phyloP scores from a whole-genome alignment of 2,888 invertebrate species.

The Lithophane semibrunnea region DNA sequence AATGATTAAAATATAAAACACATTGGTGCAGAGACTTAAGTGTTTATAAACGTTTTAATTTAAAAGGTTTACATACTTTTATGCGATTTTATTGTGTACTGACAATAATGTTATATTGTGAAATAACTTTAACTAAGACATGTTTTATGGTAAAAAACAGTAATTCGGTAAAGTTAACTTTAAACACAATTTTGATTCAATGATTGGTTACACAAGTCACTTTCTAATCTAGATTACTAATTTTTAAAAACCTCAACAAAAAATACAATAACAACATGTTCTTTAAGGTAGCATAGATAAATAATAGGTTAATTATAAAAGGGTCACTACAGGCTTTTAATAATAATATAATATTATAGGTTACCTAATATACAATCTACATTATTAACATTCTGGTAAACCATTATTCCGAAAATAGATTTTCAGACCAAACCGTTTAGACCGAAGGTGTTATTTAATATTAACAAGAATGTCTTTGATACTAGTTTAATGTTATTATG shows the following conservation, averaged over 20 bases:
- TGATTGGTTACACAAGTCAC: neutral
- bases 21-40: neutral
- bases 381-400: conserved; percentile 52
- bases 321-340: conserved; percentile 15
- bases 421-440: conserved; percentile 31
- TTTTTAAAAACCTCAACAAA: too few species aligned
- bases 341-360: neutral
- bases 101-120: conserved; percentile 2
- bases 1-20: conserved; percentile 25
- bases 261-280: neutral
- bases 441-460: conserved; percentile 51
- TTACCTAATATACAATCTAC: conserved; percentile 28
- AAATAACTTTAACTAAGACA: neutral
- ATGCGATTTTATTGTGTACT: neutral
- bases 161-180: neutral
- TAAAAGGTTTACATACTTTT: conserved; percentile 7
- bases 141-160: neutral
- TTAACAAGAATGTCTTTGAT: conserved; percentile 54
- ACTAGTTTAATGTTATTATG: conserved; percentile 50
- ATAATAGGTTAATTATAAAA: conserved; percentile 20
- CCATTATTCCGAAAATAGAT: conserved; percentile 46
- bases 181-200: neutral
- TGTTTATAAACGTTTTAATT: conserved; percentile 3
- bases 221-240: neutral
- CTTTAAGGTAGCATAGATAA: neutral